A percentile compares a stretch with the other conserved stretches of the same genome.
phyloP scores from a whole-genome alignment of 2,113 vertebrate genomes.

The Perccottus glenii region DNA sequence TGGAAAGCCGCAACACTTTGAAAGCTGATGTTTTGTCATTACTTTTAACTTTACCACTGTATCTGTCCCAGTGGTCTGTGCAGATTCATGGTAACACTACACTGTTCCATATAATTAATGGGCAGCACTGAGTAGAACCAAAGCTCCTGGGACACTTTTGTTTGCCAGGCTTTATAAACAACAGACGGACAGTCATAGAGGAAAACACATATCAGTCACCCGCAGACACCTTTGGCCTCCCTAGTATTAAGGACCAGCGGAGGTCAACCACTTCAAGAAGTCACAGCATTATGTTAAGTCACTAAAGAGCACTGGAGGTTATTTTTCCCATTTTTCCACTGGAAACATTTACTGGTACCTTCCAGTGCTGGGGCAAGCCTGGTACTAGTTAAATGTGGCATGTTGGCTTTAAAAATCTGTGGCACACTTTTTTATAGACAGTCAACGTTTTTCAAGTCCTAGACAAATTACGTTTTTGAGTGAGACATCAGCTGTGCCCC shows the following conservation, averaged over 20 bases:
- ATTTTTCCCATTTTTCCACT: slow-evolving; percentile 22
- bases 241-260: slow-evolving; percentile 20
- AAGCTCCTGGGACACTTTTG: slow-evolving; percentile 9
- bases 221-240: slow-evolving; percentile 34
- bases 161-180: slow-evolving; percentile 26
- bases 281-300: slow-evolving; percentile 36
- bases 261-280: slow-evolving; percentile 50
- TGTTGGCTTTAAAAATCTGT: slow-evolving; percentile 31
- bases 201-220: slow-evolving; percentile 42
- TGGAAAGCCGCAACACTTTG: background rate
- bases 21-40: background rate
- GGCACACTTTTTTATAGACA: slow-evolving; percentile 46
- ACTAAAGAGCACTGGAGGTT: slow-evolving; percentile 25
- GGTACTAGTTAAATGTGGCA: slow-evolving; percentile 46
- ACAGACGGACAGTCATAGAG: slow-evolving; percentile 25
- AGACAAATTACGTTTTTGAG: slow-evolving; percentile 24
- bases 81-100: slow-evolving; percentile 22
- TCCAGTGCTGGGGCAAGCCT: slow-evolving; percentile 24
- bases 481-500: slow-evolving; percentile 5
- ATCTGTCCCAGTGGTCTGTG: slow-evolving; percentile 18
- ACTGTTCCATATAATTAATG: slow-evolving; percentile 30
- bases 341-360: slow-evolving; percentile 37
- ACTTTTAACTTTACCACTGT: background rate
- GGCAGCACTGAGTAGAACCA: slow-evolving; percentile 11
- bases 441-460: slow-evolving; percentile 24